Evolutionary conservation across 2,797 vertebrate genomes (phyloP).

Genomic region (Discoglossus pictus): DNA sequence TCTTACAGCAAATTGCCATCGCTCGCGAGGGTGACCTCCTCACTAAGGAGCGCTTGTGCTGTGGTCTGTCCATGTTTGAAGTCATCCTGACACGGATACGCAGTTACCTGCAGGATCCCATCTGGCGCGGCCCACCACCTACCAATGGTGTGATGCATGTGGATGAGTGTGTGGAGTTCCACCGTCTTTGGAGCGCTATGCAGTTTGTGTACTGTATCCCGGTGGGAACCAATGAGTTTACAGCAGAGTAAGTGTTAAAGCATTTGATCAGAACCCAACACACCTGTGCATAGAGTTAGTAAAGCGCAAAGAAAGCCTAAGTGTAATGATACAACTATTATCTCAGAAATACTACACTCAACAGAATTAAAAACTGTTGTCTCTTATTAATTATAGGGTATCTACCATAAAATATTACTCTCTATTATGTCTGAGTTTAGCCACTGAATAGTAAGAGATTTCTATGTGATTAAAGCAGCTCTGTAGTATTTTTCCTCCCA

Average conservation of each 20-base stretch:
- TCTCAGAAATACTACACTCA: too few species aligned
- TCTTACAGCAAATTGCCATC: conserved; percentile 93
- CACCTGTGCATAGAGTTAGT: too few species aligned
- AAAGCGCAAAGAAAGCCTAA: too few species aligned
- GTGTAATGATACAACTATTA: too few species aligned
- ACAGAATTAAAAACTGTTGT: too few species aligned
- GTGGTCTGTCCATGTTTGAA: conserved; percentile 98
- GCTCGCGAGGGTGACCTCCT: conserved; percentile 95
- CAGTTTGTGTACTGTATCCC: conserved; percentile 99
- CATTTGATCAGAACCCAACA: too few species aligned
- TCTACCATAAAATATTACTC: too few species aligned
- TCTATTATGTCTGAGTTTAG: too few species aligned
- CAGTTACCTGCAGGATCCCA: conserved; percentile 93
- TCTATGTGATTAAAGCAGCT: too few species aligned
- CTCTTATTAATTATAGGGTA: too few species aligned
- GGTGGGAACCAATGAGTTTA: conserved; percentile 97
- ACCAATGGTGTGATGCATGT: conserved; percentile 98
- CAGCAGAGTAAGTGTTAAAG: conserved; percentile 85
- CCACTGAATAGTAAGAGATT: too few species aligned
- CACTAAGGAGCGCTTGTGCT: conserved; percentile 98
- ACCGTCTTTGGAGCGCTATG: conserved; percentile 98
- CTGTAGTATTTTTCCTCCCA: too few species aligned
- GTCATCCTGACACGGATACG: conserved; percentile 95
- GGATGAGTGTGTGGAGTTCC: conserved; percentile 96
- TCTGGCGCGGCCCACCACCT: conserved; percentile 95